These are phyloP conservation scores for Protomyctophum bolini DNA, from an alignment of 2,113 vertebrate species.

Conservation along the genomic window DNA sequence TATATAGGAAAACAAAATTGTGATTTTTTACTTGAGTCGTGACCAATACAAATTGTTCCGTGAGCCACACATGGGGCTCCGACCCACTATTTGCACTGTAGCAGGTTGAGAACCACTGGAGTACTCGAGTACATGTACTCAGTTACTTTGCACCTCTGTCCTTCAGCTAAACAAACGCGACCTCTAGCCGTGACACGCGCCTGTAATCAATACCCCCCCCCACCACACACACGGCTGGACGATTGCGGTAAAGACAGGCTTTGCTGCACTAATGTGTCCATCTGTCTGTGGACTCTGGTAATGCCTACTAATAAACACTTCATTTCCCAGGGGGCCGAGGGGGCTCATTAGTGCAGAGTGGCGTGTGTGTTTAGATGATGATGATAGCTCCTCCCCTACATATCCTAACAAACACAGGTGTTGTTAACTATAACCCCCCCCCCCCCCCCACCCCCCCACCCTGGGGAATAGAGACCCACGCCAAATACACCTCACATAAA, in stretches of 20 bases:
- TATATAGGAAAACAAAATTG: too few relatives aligned
- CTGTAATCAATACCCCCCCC: too few relatives aligned
- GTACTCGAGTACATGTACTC: background rate
- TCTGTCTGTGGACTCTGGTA: conserved; percentile 31
- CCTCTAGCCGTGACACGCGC: too few relatives aligned
- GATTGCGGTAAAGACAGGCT: background rate
- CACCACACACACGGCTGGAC: background rate
- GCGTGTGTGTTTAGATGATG: background rate
- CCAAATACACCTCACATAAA: conserved; percentile 6
- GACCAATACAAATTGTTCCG: too few relatives aligned
- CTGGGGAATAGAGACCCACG: background rate
- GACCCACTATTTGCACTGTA: too few relatives aligned
- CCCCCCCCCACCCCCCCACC: background rate
- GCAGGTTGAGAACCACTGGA: too few relatives aligned
- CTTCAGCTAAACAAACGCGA: too few relatives aligned
- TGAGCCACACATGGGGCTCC: too few relatives aligned
- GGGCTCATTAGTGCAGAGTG: conserved; percentile 41
- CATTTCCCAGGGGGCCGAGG: conserved; percentile 41
- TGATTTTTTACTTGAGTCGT: too few relatives aligned
- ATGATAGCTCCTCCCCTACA: too few relatives aligned
- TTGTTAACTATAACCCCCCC: conserved; percentile 6
- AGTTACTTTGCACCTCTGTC: background rate
- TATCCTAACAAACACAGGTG: conserved; percentile 5
- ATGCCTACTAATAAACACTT: conserved; percentile 49
- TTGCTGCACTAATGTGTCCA: conserved; percentile 18